Conservation (phyloP, 2,888 invertebrate species). For the Xanthia icteritia region DNA sequence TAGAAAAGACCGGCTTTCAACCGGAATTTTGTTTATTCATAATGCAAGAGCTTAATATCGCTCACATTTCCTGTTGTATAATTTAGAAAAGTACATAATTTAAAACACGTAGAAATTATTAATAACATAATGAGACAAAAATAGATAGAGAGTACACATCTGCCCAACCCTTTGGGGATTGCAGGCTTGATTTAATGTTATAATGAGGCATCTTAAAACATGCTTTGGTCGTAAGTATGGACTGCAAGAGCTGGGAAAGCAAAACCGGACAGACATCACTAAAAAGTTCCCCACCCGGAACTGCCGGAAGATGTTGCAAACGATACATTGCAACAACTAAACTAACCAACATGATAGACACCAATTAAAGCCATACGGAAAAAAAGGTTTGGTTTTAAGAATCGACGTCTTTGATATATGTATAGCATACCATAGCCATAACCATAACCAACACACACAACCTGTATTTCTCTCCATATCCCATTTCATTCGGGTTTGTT, state of each 20-base stretch:
- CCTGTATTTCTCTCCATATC: not conserved
- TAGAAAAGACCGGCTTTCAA: conserved; percentile 34
- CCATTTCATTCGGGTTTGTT: not conserved
- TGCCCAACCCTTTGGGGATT: not conserved
- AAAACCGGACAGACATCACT: not conserved
- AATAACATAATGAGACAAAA: not conserved
- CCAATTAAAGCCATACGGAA: not conserved
- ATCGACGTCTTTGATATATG: not conserved
- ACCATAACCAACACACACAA: too few relatives aligned
- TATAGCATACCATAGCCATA: not conserved
- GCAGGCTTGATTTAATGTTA: not conserved
- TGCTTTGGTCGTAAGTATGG: not conserved
- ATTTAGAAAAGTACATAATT: conserved; percentile 12
- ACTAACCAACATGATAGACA: not conserved
- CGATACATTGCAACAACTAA: not conserved
- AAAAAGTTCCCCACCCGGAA: not conserved
- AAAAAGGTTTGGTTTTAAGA: conserved; percentile 5
- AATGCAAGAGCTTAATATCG: conserved; percentile 40
- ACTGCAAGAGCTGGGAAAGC: not conserved
- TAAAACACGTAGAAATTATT: conserved; percentile 26
- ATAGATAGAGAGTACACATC: not conserved
- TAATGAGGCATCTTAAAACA: not conserved
- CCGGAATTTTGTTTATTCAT: conserved; percentile 30
- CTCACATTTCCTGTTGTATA: conserved; percentile 30
- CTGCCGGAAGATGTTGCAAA: too few relatives aligned